Base-by-base conservation (phyloP, 1,140 invertebrate genomes). In the Trachymyrmex cornetzi region DNA sequence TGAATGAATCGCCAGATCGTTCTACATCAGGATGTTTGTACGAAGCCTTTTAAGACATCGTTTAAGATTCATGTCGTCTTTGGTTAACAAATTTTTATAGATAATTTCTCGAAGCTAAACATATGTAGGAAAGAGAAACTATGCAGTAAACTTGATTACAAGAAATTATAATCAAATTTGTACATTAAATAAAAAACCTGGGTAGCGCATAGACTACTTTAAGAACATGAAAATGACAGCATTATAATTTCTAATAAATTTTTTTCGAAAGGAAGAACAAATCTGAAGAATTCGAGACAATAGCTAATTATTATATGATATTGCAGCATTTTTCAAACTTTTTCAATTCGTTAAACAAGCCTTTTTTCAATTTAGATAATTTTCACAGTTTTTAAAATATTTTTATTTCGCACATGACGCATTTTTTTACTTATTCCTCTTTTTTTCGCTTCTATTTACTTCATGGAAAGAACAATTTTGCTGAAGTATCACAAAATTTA, bases 1-100 rank as follows among this genome's bases (percentile, higher is more conserved):
- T 84, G 55, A 84, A 63, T 84, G 80, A 84, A 50, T 61, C 69
- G 79, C 19, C 14, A 24, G 55, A 61, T 71, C 77, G n/a, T 64
- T 24, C 27, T 27, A 69, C 38, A 48, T 22, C 38, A 19, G 34
- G 34, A 27, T 69, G 53, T 59, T 71, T 22, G 16, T 22, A 9
- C 14, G 38, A 48, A n/a, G 19, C 4, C 6, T 27, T 34, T 66
- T 22, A 7, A 12, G 34, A 22, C 27, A 12, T 16, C 53, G 30
- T 30, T 44, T n/a, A 19, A 22, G 5, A 55, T 19, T 61, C 27
- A 57, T 69, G 53, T 38, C 48, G 64, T 64, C 14, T 27, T 79
- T 57, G 5, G 30, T 14, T 12, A 34, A 38, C 7, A 38, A 38
- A 48, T 48, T 82, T 72, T 30, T 67, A 11, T 44, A 22, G 2